phyloP scores from a whole-genome alignment of 2,888 invertebrate species.

The Clostera curtula region DNA sequence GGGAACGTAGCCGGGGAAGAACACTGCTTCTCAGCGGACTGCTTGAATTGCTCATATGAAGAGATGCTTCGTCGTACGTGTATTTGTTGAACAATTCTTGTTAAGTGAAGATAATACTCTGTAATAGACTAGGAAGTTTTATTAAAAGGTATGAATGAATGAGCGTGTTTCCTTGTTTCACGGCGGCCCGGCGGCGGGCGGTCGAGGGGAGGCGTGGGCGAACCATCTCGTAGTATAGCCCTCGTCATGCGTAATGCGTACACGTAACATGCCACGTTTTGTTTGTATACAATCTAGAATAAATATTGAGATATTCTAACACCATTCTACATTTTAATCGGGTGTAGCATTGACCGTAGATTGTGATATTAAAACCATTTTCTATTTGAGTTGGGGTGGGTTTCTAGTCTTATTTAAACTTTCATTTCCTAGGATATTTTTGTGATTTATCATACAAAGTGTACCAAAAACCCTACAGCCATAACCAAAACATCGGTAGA shows the following conservation, averaged over 20 bases:
- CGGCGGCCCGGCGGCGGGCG: slow-evolving; percentile 7
- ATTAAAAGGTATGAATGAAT: slow-evolving; percentile 39
- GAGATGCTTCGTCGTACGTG: slow-evolving; percentile 7
- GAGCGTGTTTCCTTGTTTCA: slow-evolving; percentile 24
- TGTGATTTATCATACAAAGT: no score
- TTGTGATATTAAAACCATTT: no score
- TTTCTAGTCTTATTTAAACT: no score
- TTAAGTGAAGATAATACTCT: slow-evolving; percentile 16
- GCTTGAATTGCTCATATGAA: slow-evolving; percentile 6
- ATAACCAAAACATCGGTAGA: no score
- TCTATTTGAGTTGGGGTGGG: no score
- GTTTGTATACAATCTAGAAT: slow-evolving; percentile 22
- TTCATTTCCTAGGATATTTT: no score
- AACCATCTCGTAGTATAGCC: slow-evolving; percentile 17
- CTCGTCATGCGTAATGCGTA: slow-evolving; percentile 15
- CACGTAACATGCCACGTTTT: slow-evolving; percentile 11
- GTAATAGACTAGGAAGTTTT: slow-evolving; percentile 26
- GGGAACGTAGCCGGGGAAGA: no score
- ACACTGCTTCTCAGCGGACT: no score
- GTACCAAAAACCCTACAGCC: no score
- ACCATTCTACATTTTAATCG: no score
- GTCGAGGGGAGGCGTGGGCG: slow-evolving; percentile 19
- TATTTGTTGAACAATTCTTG: not conserved
- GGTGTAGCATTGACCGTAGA: no score
- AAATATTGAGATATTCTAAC: no score